phyloP scores from a whole-genome alignment of 2,113 vertebrate genomes.

The Nettapus auritus region DNA sequence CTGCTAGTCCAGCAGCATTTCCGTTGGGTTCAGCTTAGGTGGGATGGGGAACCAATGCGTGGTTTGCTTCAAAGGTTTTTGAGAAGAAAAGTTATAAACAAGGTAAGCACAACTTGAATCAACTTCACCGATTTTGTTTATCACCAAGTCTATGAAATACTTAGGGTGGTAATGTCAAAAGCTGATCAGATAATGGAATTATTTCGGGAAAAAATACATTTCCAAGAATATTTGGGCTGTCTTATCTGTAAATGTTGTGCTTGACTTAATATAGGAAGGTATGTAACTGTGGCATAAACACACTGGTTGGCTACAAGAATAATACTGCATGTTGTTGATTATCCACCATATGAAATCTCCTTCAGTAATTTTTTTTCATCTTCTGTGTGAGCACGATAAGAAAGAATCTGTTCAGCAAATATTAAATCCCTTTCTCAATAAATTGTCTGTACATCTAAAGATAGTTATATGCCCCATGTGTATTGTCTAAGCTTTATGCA shows the following conservation, averaged over 20 bases:
- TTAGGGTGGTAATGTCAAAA: neutral
- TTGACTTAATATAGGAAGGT: neutral
- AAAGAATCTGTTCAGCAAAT: neutral
- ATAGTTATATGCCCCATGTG: neutral
- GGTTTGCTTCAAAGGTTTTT: conserved; percentile 89
- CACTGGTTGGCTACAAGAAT: neutral
- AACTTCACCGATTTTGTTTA: neutral
- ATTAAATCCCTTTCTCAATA: neutral
- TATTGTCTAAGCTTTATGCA: neutral
- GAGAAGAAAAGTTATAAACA: conserved; percentile 85
- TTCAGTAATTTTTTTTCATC: neutral
- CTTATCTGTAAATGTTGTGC: neutral
- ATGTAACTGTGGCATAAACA: neutral
- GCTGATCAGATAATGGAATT: neutral
- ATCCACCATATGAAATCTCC: neutral
- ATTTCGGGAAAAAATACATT: neutral
- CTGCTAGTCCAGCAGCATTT: conserved; percentile 93
- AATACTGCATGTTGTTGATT: neutral
- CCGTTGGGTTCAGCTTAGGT: conserved; percentile 93
- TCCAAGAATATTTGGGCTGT: neutral
- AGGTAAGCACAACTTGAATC: conserved; percentile 75
- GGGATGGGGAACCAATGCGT: conserved; percentile 91
- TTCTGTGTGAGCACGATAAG: neutral
- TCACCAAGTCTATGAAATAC: neutral
- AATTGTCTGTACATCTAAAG: neutral